Evolutionary conservation across 2,888 invertebrate species (phyloP), one percentile per base, ranked within the genome.

Genomic region (Drosophila atripex): DNA sequence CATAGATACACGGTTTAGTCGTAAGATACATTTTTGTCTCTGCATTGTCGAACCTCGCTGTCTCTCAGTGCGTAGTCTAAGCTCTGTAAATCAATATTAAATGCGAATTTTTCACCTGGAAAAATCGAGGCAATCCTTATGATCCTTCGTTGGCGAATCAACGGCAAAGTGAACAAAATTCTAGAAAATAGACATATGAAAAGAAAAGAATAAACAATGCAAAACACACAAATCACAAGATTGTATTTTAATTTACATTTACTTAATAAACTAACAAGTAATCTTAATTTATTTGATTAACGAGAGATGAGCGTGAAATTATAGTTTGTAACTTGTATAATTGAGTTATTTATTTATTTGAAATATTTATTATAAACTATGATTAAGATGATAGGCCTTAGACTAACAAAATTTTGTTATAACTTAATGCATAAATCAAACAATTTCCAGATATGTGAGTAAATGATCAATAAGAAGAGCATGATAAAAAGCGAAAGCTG

Each of bases 41-140:
- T 53, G 54, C 50, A 68, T 60, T 71, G 55, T 77, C 68, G 69
- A 90, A 89, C 86, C 91, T 90, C 90, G 90, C 90, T 91, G 90
- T 88, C 89, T 90, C 91, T 90, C 90, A 90, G 89, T 86, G 85
- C 78, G 66, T 89, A 88, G 46, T 68, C 58, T 85, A 76, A 84
- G 80, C 47, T 66, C 58, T 66, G 60, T 61, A 61, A 54, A 69
- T 49, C 65, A 61, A 69, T 58, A 49, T 58, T 38, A 50, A 75
- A 63, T 41, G 23, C 21, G 21, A 30, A 39, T 39, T 46, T 39
- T 39, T 12, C 38, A 16, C n/a, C 4, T 0, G 14, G 28, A 28
- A 41, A 53, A 28, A 14, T 28, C 16, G 30, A 11, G 25, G 9
- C 47, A n/a, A 21, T 21, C 53, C 18, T n/a, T 41, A 30, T n/a